Base-by-base conservation (phyloP, 2,888 invertebrate genomes). In the Beris chalybata region DNA sequence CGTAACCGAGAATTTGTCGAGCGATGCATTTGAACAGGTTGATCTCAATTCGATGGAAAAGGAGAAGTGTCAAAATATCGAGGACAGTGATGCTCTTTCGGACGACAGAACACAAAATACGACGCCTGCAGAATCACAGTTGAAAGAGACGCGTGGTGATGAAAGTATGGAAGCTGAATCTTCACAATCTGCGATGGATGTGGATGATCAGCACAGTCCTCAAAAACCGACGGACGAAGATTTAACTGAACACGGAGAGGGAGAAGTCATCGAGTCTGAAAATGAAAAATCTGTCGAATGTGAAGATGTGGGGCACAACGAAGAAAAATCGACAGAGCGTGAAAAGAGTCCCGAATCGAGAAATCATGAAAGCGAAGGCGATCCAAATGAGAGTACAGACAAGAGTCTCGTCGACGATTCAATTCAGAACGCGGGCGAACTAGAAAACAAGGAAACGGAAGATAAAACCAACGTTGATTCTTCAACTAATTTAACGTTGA, bases 11-110 rank as follows among this genome's bases (percentile, higher is more conserved):
- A 65, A 65, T 31, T 22, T 13, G 6, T 45, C 67, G 53, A 69
- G 69, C 38, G 69, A 68, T 5, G 52, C 70, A 53, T 75, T 74
- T 58, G 76, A 76, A 58, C 76, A 73, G 69, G 72, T 73, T 0
- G 74, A 74, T 64, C 71, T 74, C 13, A 72, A 72, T 57, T 69
- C 74, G 29, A 32, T 48, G 5, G 53, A 58, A n/a, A 75, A 75
- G 71, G 72, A 75, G 7, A 71, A 74, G 44, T 68, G 67, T 0
- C 72, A 72, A 5, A 74, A 76, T 1, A 15, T 54, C 7, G 70
- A 71, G 63, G 75, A 76, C 67, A 73, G 73, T 29, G 75, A 75
- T 58, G 76, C 74, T 64, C 71, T 75, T 15, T 73, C 74, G 9
- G 78, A 79, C 30, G 73, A 73, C 64, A 74, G 74, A 69, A 74